Percentiles rank a stretch among this genome's conserved stretches.
Conservation (phyloP, 2,888 invertebrate species). For the Drosophila tanythrix region DNA sequence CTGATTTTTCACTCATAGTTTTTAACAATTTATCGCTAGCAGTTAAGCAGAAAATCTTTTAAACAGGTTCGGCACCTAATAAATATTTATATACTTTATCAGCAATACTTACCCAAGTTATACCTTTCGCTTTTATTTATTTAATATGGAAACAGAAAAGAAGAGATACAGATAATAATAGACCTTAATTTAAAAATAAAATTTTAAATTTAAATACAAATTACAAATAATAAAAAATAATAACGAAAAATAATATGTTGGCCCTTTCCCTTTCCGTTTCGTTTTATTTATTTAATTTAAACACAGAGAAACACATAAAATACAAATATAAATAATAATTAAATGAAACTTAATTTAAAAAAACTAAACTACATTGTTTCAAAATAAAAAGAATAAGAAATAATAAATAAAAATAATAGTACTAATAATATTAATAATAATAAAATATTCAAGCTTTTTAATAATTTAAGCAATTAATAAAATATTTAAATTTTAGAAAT, state of each 20-base stretch:
- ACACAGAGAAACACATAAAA: neutral
- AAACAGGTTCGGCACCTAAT: neutral
- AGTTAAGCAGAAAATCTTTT: neutral
- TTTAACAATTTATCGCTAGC: neutral
- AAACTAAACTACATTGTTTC: neutral
- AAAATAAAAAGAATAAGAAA: too few relatives aligned
- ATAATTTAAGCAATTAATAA: too few relatives aligned
- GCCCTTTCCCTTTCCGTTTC: too few relatives aligned
- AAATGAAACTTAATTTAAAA: neutral
- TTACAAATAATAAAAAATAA: too few relatives aligned
- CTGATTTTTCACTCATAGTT: slow-evolving; percentile 37
- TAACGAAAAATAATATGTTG: too few relatives aligned
- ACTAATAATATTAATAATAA: too few relatives aligned
- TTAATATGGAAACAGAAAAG: neutral
- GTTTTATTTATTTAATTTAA: neutral
- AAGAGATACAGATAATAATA: neutral
- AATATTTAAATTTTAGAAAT: too few relatives aligned
- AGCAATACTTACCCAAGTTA: neutral
- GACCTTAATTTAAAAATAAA: neutral
- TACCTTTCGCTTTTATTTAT: neutral
- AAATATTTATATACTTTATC: neutral
- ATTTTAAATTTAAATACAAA: neutral
- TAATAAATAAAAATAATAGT: neutral
- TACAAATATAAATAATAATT: neutral
- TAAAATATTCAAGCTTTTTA: too few relatives aligned